Evolutionary conservation across 2,888 invertebrate species (phyloP), one percentile per base, ranked within the genome.

Genomic region (Drosophila ezoana): DNA sequence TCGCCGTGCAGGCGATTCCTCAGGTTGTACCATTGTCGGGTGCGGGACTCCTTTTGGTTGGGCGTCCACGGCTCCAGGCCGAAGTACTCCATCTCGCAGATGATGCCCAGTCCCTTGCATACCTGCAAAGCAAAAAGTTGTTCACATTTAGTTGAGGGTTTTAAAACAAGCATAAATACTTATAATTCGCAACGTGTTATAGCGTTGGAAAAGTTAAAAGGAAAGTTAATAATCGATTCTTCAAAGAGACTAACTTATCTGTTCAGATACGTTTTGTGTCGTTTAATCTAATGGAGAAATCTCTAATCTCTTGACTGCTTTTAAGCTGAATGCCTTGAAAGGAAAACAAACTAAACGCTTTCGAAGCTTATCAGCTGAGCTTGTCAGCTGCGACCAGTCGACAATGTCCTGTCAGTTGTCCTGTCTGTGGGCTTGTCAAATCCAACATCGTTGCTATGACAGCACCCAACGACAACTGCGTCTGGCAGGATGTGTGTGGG

Each of bases 71-170:
- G 91, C 90, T 97, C 96, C 69, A 98, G 94, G 0, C 98, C 98
- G 92, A 98, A 97, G 93, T 97, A 98, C 92, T 98, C 97, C 73
- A 95, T 95, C 92, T 97, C 97, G 76, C 96, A 96, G 83, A 96
- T 95, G 86, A 97, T 96, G 73, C 95, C 96, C 76, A 97, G 93
- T 78, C 95, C 95, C 89, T 96, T 95, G 92, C 97, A 97, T 38
- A 97, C 96, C 98, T 98, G 93, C 0, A 93, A 93, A 11, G 1
- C 4, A 11, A 9, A 16, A 2, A 11, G 1, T 2, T 28, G 2
- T 8, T 8, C 8, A 28, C 28, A 28, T 8, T 28, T 28, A 28
- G 28, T 28, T 28, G 8, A 8, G 8, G 8, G 28, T 8, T 2
- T 1, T 28, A 28, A 8, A 28, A 28, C 2, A 28, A 28, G 28